Evolutionary conservation across 2,797 vertebrate species (phyloP).

Genomic region (Intellagama lesueurii): DNA sequence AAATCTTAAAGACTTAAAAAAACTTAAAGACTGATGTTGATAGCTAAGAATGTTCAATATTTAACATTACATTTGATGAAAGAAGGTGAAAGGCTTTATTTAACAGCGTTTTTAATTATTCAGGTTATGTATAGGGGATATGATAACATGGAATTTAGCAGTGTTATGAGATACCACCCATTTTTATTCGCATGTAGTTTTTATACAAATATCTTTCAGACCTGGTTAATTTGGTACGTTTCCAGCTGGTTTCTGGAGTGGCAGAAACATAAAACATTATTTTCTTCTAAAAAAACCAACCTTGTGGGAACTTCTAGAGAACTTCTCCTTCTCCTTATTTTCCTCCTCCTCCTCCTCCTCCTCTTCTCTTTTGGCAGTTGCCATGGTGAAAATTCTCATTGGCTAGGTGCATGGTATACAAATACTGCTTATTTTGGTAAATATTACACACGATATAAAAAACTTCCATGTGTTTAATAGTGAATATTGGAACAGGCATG

Average conservation of each 20-base stretch:
- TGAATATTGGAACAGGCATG: constrained; percentile 45
- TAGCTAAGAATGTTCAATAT: not conserved
- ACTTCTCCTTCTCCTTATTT: not conserved
- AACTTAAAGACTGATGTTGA: not conserved
- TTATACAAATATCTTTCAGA: not conserved
- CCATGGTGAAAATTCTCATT: constrained; percentile 35
- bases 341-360: not conserved
- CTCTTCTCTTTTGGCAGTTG: constrained; percentile 44
- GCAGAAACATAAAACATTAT: too few species aligned
- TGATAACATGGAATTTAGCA: not conserved
- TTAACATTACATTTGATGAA: not conserved
- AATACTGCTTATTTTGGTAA: constrained; percentile 46
- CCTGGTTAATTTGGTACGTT: constrained; percentile 41
- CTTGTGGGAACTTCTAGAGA: too few species aligned
- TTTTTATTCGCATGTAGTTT: not conserved
- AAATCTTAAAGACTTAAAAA: not conserved
- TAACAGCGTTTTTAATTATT: not conserved
- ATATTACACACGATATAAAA: constrained; percentile 49
- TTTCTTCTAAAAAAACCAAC: too few species aligned
- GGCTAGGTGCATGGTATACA: constrained; percentile 40
- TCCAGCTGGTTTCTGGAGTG: not conserved
- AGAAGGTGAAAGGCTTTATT: too few species aligned
- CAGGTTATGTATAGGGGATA: not conserved
- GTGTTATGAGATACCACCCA: not conserved
- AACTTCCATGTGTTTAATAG: constrained; percentile 42